A percentile compares a stretch with the other conserved stretches of the same genome.
phyloP scores from a whole-genome alignment of 2,797 vertebrate genomes.

The Acipenser transmontanus region DNA sequence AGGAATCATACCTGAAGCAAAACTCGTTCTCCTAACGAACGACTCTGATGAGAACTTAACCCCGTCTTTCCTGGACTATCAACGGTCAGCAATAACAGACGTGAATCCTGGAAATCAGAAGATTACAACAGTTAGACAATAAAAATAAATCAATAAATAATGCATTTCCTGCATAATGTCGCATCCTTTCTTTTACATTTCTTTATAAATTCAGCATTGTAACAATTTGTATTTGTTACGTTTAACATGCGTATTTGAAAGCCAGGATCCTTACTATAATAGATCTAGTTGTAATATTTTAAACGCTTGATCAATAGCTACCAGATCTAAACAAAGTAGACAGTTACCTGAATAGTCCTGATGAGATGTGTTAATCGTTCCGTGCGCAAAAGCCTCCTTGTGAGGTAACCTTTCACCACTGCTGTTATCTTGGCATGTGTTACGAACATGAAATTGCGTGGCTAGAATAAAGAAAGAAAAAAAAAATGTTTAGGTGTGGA shows the following conservation, averaged over 20 bases:
- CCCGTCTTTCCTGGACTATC: slow-evolving; percentile 33
- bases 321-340: neutral
- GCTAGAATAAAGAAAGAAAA: slow-evolving; percentile 47
- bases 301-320: too few species aligned
- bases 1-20: slow-evolving; percentile 48
- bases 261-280: too few species aligned
- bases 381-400: slow-evolving; percentile 54
- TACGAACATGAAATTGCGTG: slow-evolving; percentile 40
- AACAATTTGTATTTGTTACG: too few species aligned
- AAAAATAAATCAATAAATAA: neutral
- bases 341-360: slow-evolving; percentile 56
- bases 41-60: slow-evolving; percentile 44
- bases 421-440: slow-evolving; percentile 56
- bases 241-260: too few species aligned
- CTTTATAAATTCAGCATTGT: too few species aligned
- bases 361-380: slow-evolving; percentile 52
- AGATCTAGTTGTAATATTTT: too few species aligned
- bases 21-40: slow-evolving; percentile 52
- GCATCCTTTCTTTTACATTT: neutral
- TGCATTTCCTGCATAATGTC: neutral
- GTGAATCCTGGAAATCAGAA: slow-evolving; percentile 46
- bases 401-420: slow-evolving; percentile 54
- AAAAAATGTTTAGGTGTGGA: slow-evolving; percentile 14
- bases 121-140: neutral
- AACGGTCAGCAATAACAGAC: slow-evolving; percentile 45